These are phyloP conservation scores for Zele albiditarsus DNA, from an alignment of 2,888 invertebrate species.

Conservation along the genomic window DNA sequence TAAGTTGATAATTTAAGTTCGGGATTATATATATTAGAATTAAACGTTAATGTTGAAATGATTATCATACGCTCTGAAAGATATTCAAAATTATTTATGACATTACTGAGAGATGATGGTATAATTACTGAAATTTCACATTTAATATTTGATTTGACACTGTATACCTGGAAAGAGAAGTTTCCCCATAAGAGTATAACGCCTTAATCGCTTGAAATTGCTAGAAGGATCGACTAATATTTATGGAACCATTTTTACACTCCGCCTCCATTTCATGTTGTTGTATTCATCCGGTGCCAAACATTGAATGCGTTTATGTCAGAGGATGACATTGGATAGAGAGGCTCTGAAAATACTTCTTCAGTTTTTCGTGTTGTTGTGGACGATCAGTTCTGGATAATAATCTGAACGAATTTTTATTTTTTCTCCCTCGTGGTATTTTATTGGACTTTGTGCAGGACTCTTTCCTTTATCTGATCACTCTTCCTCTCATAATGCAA, in stretches of 20 bases:
- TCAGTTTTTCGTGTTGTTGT: neutral
- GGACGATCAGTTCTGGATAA: constrained; percentile 1
- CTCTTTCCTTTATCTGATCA: neutral
- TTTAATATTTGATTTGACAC: neutral
- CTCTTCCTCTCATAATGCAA: neutral
- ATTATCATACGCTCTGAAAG: neutral
- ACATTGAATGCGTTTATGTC: neutral
- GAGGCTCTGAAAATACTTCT: neutral
- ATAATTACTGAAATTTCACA: neutral
- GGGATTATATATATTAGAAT: neutral
- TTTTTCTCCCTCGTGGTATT: neutral
- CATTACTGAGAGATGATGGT: neutral
- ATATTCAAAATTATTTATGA: neutral
- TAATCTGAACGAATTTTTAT: neutral
- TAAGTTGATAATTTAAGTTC: neutral
- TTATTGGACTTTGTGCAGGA: neutral
- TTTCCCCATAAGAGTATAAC: neutral
- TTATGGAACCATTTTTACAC: neutral
- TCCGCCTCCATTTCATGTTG: neutral
- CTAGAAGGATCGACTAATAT: neutral
- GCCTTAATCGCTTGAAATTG: too few species aligned
- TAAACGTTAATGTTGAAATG: neutral
- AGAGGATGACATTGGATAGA: neutral
- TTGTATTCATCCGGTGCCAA: neutral
- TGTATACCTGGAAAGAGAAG: neutral